These are phyloP conservation scores for Sylvietta virens DNA, from an alignment of 2,113 vertebrate genomes.

Conservation along the genomic window DNA sequence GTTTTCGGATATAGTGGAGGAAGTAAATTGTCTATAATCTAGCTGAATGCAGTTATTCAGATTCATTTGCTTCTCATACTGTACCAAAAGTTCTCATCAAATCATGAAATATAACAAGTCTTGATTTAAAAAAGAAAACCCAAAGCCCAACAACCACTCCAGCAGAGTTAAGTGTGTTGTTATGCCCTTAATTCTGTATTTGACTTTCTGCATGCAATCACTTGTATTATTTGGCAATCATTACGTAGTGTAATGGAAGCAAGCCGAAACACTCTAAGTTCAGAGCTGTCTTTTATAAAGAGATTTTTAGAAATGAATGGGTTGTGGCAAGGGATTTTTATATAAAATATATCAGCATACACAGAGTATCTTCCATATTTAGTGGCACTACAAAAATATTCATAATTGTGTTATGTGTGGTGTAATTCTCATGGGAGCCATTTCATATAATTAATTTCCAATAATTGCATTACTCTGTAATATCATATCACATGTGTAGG, in stretches of 20 bases:
- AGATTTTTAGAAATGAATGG: constrained; percentile 10
- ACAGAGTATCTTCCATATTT: background rate
- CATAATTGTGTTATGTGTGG: background rate
- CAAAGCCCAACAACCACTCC: background rate
- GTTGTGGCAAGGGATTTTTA: constrained; percentile 3
- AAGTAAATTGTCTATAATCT: background rate
- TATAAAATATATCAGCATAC: background rate
- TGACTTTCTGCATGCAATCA: background rate
- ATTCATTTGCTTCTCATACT: background rate
- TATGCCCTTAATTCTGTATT: constrained; percentile 25
- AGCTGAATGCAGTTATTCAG: background rate
- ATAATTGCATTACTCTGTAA: background rate
- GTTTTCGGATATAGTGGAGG: background rate
- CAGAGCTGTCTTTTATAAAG: background rate
- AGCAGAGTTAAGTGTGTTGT: constrained; percentile 28
- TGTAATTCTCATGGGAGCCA: background rate
- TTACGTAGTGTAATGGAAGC: background rate
- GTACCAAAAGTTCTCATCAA: background rate
- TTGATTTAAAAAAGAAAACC: background rate
- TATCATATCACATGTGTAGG: background rate
- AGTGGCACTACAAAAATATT: background rate
- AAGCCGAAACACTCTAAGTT: background rate
- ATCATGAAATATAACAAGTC: background rate
- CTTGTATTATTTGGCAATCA: constrained; percentile 34
- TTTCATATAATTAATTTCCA: constrained; percentile 36